phyloP scores from a whole-genome alignment of 1,140 invertebrate genomes.

The Atta colombica region DNA sequence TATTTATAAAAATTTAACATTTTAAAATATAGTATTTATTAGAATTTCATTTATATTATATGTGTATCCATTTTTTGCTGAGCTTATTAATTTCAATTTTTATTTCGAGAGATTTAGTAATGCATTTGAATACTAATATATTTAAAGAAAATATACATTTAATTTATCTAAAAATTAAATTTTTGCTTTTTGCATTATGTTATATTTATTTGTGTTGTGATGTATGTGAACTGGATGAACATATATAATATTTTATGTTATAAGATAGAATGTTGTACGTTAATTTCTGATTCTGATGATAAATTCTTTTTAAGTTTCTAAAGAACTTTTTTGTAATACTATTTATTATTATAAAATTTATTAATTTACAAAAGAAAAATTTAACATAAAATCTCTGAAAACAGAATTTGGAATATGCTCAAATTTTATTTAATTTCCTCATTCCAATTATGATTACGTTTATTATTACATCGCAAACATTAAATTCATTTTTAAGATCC shows the following conservation, averaged over 20 bases:
- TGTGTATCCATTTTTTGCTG: background rate
- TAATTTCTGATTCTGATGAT: background rate
- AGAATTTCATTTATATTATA: background rate
- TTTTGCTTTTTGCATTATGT: background rate
- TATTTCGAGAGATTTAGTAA: background rate
- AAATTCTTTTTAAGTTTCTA: background rate
- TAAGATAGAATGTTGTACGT: background rate
- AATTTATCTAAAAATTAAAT: background rate
- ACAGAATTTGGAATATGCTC: background rate
- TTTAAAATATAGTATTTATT: background rate
- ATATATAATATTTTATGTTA: background rate
- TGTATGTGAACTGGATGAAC: no score
- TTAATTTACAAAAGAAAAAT: background rate
- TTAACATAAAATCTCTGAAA: background rate
- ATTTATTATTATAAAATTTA: background rate
- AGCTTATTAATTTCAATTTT: constrained; percentile 1
- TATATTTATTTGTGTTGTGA: background rate
- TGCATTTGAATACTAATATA: background rate
- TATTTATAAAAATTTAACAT: background rate
- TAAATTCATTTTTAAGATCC: background rate
- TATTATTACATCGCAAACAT: background rate
- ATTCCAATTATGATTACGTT: background rate
- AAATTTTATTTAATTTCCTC: background rate
- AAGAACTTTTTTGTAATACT: background rate
- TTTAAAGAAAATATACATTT: background rate